These are phyloP conservation scores for Nothobranchius furzeri DNA, from an alignment of 2,113 vertebrate species.

Conservation along the genomic window DNA sequence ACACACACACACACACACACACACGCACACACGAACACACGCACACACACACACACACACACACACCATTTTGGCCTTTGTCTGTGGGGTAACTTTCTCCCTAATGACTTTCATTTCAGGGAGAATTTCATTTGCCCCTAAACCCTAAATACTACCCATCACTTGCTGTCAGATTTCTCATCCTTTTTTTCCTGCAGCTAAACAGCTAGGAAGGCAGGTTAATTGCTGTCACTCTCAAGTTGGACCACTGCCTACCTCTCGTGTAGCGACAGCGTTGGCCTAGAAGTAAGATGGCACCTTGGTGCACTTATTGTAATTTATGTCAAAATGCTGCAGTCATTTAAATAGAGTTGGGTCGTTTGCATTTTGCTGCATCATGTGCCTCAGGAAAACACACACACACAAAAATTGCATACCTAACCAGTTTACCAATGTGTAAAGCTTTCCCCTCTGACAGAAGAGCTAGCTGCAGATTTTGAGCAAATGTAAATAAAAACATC, in stretches of 20 bases:
- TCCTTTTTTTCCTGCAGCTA: slow-evolving; percentile 93
- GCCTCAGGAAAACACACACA: slow-evolving; percentile 43
- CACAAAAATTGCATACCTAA: slow-evolving; percentile 20
- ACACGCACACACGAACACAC: no score
- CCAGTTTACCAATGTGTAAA: slow-evolving; percentile 44
- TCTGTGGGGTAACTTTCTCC: slow-evolving; percentile 79
- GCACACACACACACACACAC: slow-evolving; percentile 12
- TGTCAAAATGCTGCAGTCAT: slow-evolving; percentile 65
- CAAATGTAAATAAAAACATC: slow-evolving; percentile 15
- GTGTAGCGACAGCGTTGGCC: slow-evolving; percentile 57
- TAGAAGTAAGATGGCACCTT: slow-evolving; percentile 67
- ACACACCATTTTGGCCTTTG: slow-evolving; percentile 61
- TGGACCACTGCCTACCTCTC: slow-evolving; percentile 87
- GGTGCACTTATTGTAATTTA: slow-evolving; percentile 69
- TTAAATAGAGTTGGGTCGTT: slow-evolving; percentile 60
- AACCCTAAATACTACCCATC: slow-evolving; percentile 97
- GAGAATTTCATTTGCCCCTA: slow-evolving; percentile 97
- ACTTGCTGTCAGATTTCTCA: slow-evolving; percentile 98
- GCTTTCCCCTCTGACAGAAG: slow-evolving; percentile 4
- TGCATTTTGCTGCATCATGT: slow-evolving; percentile 66
- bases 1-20: no score
- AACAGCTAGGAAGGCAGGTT: slow-evolving; percentile 98
- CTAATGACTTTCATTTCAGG: slow-evolving; percentile 94
- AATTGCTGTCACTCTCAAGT: slow-evolving; percentile 99
- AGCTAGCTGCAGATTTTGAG: background rate